Evolutionary conservation across 2,113 vertebrate species (phyloP).

Genomic region (Alethe diademata): DNA sequence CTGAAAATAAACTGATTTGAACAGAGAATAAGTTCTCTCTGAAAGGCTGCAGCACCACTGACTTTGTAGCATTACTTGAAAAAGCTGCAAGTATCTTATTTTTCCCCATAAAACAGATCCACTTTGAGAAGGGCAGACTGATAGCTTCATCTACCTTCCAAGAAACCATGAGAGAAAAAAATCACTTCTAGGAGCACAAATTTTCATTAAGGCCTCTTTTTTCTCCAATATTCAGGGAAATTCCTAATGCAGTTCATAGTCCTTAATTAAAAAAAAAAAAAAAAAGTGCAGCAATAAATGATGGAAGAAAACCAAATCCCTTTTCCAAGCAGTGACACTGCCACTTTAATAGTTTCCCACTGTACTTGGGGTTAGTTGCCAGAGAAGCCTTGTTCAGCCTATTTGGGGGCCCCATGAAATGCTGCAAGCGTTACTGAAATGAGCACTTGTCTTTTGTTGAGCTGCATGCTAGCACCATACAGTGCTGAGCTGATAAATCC

Average conservation of each 20-base stretch:
- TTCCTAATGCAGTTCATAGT: not conserved
- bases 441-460: slow-evolving; percentile 83
- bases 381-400: slow-evolving; percentile 75
- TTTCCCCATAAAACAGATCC: not conserved
- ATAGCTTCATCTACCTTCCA: not conserved
- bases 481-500: slow-evolving; percentile 87
- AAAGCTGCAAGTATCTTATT: not conserved
- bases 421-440: slow-evolving; percentile 73
- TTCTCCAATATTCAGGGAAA: not conserved
- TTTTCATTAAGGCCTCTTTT: not conserved
- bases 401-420: slow-evolving; percentile 73
- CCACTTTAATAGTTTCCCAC: slow-evolving; percentile 58
- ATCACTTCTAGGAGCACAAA: not conserved
- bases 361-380: slow-evolving; percentile 60
- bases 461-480: slow-evolving; percentile 82
- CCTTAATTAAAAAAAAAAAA: not conserved
- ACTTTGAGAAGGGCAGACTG: not conserved
- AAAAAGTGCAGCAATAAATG: not conserved
- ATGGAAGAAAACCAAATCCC: not conserved
- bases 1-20: slow-evolving; percentile 20
- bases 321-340: slow-evolving; percentile 40
- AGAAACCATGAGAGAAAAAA: not conserved
- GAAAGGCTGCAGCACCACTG: not conserved
- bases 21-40: not conserved
- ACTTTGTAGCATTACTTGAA: not conserved